phyloP scores from a whole-genome alignment of 2,797 vertebrate species.

The Malacoctenus gilli region DNA sequence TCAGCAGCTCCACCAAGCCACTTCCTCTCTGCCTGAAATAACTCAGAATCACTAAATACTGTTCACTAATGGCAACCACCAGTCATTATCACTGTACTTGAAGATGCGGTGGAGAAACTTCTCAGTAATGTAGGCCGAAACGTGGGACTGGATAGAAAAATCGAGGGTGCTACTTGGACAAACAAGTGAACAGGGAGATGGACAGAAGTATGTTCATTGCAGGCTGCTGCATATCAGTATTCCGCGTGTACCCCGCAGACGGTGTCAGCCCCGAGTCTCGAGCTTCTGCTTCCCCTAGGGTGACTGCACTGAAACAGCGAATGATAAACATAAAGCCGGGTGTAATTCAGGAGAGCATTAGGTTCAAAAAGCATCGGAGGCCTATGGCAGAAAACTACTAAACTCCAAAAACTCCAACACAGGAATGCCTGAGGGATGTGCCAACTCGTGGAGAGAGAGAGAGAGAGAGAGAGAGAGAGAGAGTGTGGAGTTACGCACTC shows the following conservation, averaged over 20 bases:
- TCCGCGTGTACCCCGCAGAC: constrained; percentile 4
- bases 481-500: not conserved
- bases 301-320: constrained; percentile 20
- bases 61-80: too few relatives aligned
- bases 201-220: constrained; percentile 1
- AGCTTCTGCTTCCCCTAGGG: constrained; percentile 12
- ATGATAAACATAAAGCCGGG: constrained; percentile 32
- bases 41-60: too few relatives aligned
- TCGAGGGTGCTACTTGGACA: not conserved
- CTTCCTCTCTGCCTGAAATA: too few relatives aligned
- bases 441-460: not conserved
- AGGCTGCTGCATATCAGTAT: constrained; percentile 1
- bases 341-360: constrained; percentile 22
- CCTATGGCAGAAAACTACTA: constrained; percentile 8
- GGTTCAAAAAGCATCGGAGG: constrained; percentile 10
- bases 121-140: not conserved
- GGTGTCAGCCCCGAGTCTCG: constrained; percentile 15
- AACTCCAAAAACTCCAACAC: too few relatives aligned
- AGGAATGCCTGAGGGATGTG: constrained; percentile 15
- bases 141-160: constrained; percentile 1
- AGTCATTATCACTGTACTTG: constrained; percentile 1
- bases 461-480: too few relatives aligned
- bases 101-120: not conserved
- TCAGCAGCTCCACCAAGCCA: too few relatives aligned
- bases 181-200: constrained; percentile 3